phyloP scores from a whole-genome alignment of 92 coral and sea anemone species.

The Montipora capitata region DNA sequence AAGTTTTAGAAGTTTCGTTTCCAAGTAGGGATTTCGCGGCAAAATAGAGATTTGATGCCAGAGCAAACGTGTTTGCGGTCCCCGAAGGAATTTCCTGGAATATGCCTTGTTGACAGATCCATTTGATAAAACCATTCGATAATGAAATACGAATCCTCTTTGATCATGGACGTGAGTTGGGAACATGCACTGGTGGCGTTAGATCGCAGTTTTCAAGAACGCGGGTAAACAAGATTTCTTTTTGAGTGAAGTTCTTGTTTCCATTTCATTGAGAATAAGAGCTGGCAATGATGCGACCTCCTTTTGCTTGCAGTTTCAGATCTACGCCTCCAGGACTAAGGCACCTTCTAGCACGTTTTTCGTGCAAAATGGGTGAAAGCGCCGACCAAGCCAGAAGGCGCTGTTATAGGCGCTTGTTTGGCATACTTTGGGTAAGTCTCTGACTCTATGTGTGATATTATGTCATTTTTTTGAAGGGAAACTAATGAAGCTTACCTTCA shows the following conservation, averaged over 20 bases:
- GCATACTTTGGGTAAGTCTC: slow-evolving; percentile 10
- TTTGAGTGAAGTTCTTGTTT: not conserved
- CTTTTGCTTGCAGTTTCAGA: not conserved
- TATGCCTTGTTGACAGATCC: slow-evolving; percentile 2
- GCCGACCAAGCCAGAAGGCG: not conserved
- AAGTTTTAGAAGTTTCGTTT: not conserved
- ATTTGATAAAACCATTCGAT: not conserved
- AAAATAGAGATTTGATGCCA: slow-evolving; percentile 3
- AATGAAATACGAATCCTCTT: not conserved
- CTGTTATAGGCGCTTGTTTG: not conserved
- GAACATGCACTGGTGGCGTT: not conserved
- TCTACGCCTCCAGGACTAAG: not conserved
- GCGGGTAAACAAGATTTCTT: not conserved
- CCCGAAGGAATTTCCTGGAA: not conserved
- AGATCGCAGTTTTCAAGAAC: not conserved
- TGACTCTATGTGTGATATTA: not conserved
- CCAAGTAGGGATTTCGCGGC: slow-evolving; percentile 7
- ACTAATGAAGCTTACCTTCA: not conserved
- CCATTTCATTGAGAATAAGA: not conserved
- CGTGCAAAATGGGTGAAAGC: not conserved
- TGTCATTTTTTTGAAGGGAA: not conserved
- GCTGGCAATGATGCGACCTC: too few relatives aligned
- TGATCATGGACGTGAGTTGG: not conserved
- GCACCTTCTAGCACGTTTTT: not conserved
- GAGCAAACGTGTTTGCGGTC: not conserved